phyloP scores from a whole-genome alignment of 2,888 invertebrate species.

The Drosophila testacea region DNA sequence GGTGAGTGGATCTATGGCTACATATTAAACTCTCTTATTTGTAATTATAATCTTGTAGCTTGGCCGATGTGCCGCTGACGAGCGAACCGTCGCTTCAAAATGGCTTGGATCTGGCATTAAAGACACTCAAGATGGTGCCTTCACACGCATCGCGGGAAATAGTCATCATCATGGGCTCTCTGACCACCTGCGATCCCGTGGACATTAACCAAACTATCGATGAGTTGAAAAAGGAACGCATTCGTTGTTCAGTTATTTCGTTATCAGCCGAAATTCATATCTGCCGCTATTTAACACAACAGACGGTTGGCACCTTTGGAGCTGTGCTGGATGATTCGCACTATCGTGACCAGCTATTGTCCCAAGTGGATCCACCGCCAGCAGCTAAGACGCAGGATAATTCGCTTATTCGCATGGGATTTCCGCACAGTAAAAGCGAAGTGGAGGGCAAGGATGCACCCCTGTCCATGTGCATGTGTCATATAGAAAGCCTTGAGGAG shows the following conservation, averaged over 20 bases:
- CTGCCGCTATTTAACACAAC: slow-evolving; percentile 93
- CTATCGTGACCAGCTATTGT: slow-evolving; percentile 88
- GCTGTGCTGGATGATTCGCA: slow-evolving; percentile 94
- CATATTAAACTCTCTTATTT: too few relatives aligned
- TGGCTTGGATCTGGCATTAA: slow-evolving; percentile 94
- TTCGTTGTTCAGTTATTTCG: slow-evolving; percentile 97
- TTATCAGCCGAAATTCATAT: slow-evolving; percentile 97
- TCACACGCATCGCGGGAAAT: slow-evolving; percentile 98
- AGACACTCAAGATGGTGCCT: slow-evolving; percentile 94
- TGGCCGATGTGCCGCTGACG: slow-evolving; percentile 89
- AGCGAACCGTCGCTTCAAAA: slow-evolving; percentile 99
- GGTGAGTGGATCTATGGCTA: slow-evolving; percentile 80
- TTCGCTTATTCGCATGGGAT: slow-evolving; percentile 98
- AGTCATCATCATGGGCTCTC: slow-evolving; percentile 94
- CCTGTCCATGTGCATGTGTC: slow-evolving; percentile 97
- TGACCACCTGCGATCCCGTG: slow-evolving; percentile 98
- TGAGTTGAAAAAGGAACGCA: slow-evolving; percentile 90
- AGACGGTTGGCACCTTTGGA: slow-evolving; percentile 95
- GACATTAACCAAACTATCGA: slow-evolving; percentile 94
- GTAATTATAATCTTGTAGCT: slow-evolving; percentile 73
- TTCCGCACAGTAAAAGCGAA: slow-evolving; percentile 91
- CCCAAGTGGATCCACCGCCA: slow-evolving; percentile 89
- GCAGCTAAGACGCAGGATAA: slow-evolving; percentile 90
- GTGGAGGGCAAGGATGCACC: slow-evolving; percentile 88
- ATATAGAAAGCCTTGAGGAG: slow-evolving; percentile 91